phyloP scores from a whole-genome alignment of 2,113 vertebrate species.

The Ranitomeya imitator region DNA sequence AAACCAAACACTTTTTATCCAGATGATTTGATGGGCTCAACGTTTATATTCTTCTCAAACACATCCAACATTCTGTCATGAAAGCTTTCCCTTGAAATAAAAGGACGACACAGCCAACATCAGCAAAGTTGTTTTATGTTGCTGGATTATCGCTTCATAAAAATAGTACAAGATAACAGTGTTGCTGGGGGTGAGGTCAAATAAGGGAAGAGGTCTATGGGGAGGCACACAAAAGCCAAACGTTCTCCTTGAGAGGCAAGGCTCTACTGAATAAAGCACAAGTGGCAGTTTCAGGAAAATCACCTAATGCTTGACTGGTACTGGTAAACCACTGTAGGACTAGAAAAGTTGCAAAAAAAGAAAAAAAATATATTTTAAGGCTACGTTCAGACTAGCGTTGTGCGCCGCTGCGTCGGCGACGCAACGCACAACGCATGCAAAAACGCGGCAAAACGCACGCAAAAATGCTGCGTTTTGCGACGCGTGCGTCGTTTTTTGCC shows the following conservation, averaged over 20 bases:
- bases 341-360: no score
- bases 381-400: no score
- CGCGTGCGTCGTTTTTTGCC: no score
- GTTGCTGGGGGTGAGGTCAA: neutral
- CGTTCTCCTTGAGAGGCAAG: neutral
- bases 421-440: no score
- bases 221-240: neutral
- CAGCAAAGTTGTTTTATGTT: slow-evolving; percentile 4
- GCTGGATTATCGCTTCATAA: slow-evolving; percentile 4
- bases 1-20: neutral
- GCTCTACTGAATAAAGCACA: neutral
- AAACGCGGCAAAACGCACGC: no score
- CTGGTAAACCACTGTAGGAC: neutral
- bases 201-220: neutral
- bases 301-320: neutral
- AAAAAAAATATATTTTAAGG: no score
- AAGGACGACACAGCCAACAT: slow-evolving; percentile 24
- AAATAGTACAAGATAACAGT: slow-evolving; percentile 38
- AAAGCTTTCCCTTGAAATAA: neutral
- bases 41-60: neutral
- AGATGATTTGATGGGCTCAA: neutral
- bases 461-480: no score
- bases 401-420: no score
- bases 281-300: neutral
- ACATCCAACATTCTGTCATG: neutral